Base-by-base conservation (phyloP, 2,113 vertebrate species). In the Tychaedon coryphoeus region DNA sequence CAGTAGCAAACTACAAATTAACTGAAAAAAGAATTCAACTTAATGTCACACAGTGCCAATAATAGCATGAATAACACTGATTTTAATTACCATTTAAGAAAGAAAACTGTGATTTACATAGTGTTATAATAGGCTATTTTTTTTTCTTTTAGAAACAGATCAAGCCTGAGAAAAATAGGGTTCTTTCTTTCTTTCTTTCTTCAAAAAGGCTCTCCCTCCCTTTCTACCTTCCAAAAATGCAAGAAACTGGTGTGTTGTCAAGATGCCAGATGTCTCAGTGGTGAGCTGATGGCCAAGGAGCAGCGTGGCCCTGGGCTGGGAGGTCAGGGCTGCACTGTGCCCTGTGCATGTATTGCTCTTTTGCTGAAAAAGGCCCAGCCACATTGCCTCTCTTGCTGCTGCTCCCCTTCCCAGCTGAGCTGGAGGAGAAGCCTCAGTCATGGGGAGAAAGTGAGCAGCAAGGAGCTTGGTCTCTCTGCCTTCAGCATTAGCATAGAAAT, bases 1-100 rank as follows among this genome's bases (percentile, higher is more conserved):
- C 57, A 94, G 92, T 62, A 96, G 50, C 51, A 97, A 97, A 97
- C 57, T 95, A 91, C 76, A 96, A 93, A 96, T 96, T 86, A 95
- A 72, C 33, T 81, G 84, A 83, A 84, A 95, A 51, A 95, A 65
- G 26, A 96, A 90, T 42, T 92, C 91, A 93, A 65, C 10, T 57
- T 86, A 87, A 80, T 67, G 53, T 75, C 78, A 96, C 82, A 89
- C 43, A 82, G 90, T 81, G 69, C 61, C 93, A 97, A 97, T 95
- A 94, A 81, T 72, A 77, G 86, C 24, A 66, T 16, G 42, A 64
- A 61, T 69, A 96, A 86, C 58, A 89, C 58, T 67, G 80, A n/a
- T 54, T 78, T 31, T 83, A 93, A 97, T 96, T 90, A 88, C 40
- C n/a, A 89, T 56, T 92, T 90, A 42, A 89, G 88, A 94, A 93